phyloP scores from a whole-genome alignment of 2,797 vertebrate species.

The Zalophus californianus region DNA sequence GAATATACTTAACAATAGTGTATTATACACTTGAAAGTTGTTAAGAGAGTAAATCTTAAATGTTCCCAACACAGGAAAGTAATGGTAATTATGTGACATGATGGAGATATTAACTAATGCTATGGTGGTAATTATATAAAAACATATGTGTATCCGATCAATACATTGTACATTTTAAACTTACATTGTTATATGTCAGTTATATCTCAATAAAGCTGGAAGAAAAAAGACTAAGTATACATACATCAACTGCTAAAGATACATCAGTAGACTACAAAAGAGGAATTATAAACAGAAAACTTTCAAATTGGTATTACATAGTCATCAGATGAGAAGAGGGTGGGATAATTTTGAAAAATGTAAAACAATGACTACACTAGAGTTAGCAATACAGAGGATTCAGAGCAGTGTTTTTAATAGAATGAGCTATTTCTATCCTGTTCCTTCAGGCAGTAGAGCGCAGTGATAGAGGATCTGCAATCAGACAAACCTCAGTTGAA shows the following conservation, averaged over 20 bases:
- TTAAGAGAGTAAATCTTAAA: not conserved
- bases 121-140: not conserved
- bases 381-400: not conserved
- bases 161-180: not conserved
- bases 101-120: not conserved
- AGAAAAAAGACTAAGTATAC: not conserved
- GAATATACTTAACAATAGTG: not conserved
- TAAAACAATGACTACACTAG: not conserved
- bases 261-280: not conserved
- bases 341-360: not conserved
- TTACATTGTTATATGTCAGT: not conserved
- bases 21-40: not conserved
- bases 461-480: not conserved
- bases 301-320: not conserved
- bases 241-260: not conserved
- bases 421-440: not conserved
- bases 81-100: not conserved
- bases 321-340: not conserved
- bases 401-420: not conserved
- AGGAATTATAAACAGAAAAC: conserved; percentile 11
- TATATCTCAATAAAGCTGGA: not conserved
- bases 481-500: not conserved
- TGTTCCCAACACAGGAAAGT: not conserved
- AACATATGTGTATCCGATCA: not conserved
- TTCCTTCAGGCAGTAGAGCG: not conserved